Evolutionary conservation across 1,140 invertebrate species (phyloP).

Genomic region (Phymastichus coffea): DNA sequence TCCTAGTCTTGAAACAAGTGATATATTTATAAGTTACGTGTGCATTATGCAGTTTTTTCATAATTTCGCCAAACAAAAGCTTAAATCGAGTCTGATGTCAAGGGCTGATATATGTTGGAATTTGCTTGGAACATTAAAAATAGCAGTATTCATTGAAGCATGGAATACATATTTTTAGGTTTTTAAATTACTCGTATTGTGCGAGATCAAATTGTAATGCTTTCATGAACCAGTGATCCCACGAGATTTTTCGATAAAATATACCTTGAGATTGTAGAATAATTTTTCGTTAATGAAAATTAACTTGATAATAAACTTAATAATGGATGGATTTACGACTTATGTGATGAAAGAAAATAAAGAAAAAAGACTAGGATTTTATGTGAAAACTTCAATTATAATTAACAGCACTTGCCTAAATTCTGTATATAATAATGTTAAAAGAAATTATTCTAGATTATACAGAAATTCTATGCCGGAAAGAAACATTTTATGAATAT

Average conservation of each 20-base stretch:
- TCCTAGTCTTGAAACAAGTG: slow-evolving; percentile 46
- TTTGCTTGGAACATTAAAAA: not conserved
- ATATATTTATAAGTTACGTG: slow-evolving; percentile 36
- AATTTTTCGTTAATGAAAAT: slow-evolving; percentile 15
- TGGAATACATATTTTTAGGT: too few relatives aligned
- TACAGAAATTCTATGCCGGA: slow-evolving; percentile 2
- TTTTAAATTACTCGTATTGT: too few relatives aligned
- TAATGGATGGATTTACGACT: slow-evolving; percentile 3
- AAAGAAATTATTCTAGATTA: not conserved
- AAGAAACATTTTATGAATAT: not conserved
- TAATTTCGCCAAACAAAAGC: slow-evolving; percentile 33
- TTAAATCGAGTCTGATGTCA: slow-evolving; percentile 21
- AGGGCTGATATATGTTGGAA: slow-evolving; percentile 18
- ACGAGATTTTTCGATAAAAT: not conserved
- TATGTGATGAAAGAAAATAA: slow-evolving; percentile 19
- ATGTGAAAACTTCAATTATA: slow-evolving; percentile 19
- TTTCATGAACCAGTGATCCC: too few relatives aligned
- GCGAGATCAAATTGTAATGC: too few relatives aligned
- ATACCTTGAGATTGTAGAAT: slow-evolving; percentile 25
- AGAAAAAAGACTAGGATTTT: slow-evolving; percentile 1
- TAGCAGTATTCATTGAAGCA: not conserved
- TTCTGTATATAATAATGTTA: slow-evolving; percentile 37
- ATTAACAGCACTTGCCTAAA: slow-evolving; percentile 34
- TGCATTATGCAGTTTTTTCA: slow-evolving; percentile 39
- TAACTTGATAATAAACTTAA: not conserved